These are phyloP conservation scores for Furcifer pardalis DNA, from an alignment of 2,797 vertebrate species.

Conservation along the genomic window DNA sequence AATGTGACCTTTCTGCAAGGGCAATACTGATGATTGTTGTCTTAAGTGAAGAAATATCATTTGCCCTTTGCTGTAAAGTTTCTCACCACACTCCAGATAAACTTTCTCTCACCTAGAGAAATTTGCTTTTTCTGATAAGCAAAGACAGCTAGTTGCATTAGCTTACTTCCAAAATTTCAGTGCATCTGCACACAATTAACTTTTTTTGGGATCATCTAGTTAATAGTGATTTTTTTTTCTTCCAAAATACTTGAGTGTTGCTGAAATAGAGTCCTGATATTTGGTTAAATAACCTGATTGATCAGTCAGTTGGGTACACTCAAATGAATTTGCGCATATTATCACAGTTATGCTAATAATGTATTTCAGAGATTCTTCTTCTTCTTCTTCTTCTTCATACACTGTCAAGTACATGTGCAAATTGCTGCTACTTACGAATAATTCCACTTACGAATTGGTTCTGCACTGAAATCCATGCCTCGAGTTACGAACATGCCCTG, in stretches of 20 bases:
- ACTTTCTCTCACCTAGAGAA: neutral
- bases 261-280: neutral
- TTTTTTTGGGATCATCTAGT: too few relatives aligned
- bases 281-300: neutral
- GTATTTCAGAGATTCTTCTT: neutral
- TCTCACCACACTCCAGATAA: neutral
- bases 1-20: conserved; percentile 1
- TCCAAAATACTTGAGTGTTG: neutral
- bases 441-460: too few relatives aligned
- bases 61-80: neutral
- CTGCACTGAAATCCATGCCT: too few relatives aligned
- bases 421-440: too few relatives aligned
- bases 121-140: neutral
- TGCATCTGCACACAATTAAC: neutral
- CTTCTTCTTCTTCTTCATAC: too few relatives aligned
- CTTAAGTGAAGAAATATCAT: conserved; percentile 14
- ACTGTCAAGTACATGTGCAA: neutral
- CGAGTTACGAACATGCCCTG: too few relatives aligned
- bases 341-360: neutral
- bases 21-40: conserved; percentile 6
- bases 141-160: neutral
- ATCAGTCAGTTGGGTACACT: neutral
- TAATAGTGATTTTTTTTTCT: neutral
- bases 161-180: neutral
- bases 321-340: neutral